Evolutionary conservation across 1,140 invertebrate species (phyloP), one percentile per base, ranked within the genome.

Genomic region (Magallana ariakensis): DNA sequence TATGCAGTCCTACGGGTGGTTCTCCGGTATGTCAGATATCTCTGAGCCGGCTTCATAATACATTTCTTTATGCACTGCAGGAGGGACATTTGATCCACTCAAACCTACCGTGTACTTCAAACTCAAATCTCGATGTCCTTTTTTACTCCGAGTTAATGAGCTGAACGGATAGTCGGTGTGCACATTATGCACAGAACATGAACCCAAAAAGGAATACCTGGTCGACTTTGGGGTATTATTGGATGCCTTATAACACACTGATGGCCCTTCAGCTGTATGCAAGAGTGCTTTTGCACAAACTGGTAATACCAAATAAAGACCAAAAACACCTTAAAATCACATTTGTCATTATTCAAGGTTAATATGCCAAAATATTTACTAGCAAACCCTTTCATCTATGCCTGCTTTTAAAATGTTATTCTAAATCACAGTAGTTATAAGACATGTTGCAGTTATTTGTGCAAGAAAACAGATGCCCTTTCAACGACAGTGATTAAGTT

Each of bases 131-230:
- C 22, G 10, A 26, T 33, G 66, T 26, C 33, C 62, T 70, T 75
- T 75, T 75, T 75, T 5, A 75, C 22, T 46, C 66, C 26, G 33
- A 75, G 66, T 75, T 75, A 75, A 75, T 75, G 66, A 75, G 33
- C 66, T 75, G 66, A 75, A 62, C 22, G 22, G 8, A 13, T 6
- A 5, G 22, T 75, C 19, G 22, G 3, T 70, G 22, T 13, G 22
- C 33, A 26, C 22, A 33, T 75, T 75, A 75, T 75, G 66, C 66
- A 75, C 66, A 75, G 66, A 26, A 75, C 22, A 75, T 75, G 19
- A 19, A 75, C 66, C 22, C 15, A 75, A 75, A 75, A 11, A 13
- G 1, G 5, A 46, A 46, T 46, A 5, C 33, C 33, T 46, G 33
- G 33, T 46, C 33, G 33, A 46, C 33, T 3, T 46, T 46, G 33